A percentile compares a stretch with the other conserved stretches of the same genome.
Evolutionary conservation across 1,140 invertebrate genomes (phyloP).

Genomic region (Tyrophagus putrescentiae): DNA sequence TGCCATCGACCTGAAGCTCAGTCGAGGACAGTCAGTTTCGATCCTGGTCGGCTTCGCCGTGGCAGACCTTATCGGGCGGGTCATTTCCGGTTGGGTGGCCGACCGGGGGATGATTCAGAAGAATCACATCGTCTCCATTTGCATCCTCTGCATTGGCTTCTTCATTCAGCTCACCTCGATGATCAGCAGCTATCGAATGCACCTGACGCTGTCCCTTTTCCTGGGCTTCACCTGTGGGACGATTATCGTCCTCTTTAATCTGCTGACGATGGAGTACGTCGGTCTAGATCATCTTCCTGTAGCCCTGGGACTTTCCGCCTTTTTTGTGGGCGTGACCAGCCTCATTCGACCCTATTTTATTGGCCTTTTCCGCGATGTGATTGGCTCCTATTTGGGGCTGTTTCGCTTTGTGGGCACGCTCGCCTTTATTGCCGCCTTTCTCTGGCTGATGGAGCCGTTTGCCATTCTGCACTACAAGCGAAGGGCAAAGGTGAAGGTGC

Average conservation of each 20-base stretch:
- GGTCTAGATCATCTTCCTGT: slow-evolving; percentile 21
- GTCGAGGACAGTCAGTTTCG: slow-evolving; percentile 17
- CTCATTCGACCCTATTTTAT: slow-evolving; percentile 24
- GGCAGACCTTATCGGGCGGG: slow-evolving; percentile 23
- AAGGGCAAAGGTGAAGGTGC: neutral
- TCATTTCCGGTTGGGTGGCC: slow-evolving; percentile 24
- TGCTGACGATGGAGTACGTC: slow-evolving; percentile 25
- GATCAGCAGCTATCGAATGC: neutral
- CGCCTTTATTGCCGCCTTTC: slow-evolving; percentile 20
- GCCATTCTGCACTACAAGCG: neutral
- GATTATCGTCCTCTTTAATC: slow-evolving; percentile 25
- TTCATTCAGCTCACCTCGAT: slow-evolving; percentile 18
- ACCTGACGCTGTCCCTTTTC: neutral
- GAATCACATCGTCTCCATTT: slow-evolving; percentile 20
- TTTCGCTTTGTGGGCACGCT: slow-evolving; percentile 23
- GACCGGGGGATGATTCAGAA: slow-evolving; percentile 23
- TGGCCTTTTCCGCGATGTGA: slow-evolving; percentile 26
- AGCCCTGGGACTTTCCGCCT: slow-evolving; percentile 23
- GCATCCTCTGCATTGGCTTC: slow-evolving; percentile 21
- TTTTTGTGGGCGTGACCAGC: slow-evolving; percentile 20
- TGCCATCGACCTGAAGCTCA: slow-evolving; percentile 23
- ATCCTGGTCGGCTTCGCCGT: slow-evolving; percentile 23
- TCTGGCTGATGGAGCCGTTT: slow-evolving; percentile 25
- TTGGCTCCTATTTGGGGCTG: slow-evolving; percentile 24
- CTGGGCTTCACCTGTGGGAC: slow-evolving; percentile 18